Base-by-base conservation (phyloP, 2,888 invertebrate genomes). In the Chaetogeoica ovagalla region DNA sequence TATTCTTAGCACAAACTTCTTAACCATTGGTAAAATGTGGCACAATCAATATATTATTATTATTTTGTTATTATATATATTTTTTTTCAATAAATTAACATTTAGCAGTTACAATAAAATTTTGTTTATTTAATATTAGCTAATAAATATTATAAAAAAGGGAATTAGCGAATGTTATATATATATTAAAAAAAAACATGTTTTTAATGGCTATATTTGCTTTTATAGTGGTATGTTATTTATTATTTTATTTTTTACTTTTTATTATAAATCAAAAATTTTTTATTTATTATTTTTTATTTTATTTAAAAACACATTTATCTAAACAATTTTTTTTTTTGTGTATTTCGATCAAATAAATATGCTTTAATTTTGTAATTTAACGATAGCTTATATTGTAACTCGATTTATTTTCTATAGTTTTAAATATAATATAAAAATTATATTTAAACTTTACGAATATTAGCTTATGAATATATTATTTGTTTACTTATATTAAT, bases 341-440 rank as follows among this genome's bases (percentile, higher is more conserved):
- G 43, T 76, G 59, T 68, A 76, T 48, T 75, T 76, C n/a, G 66
- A 76, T 76, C 75, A 76, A 76, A 76, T 76, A 76, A 76, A 68
- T 68, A 68, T 76, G 75, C 75, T 59, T 76, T 76, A 68, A 76
- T 76, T 59, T 68, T 76, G 43, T 76, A 68, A 76, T 68, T 76
- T 68, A 76, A 76, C 75, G 13, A 75, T 59, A 76, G 75, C 75
- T 75, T 76, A 57, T 74, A 43, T 76, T 76, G 66, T 68, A 68
- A 68, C 48, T 68, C 1, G 43, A 68, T 66, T 65, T 75, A 65
- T 75, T 65, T 72, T 23, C 15, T 48, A 76, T 59, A 59, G 30
- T 76, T 59, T 76, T 55, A 75, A 48, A 59, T 59, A 68, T 68
- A 71, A 39, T 66, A 63, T 21, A 74, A 55, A 65, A 23, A 39